Base-by-base conservation (phyloP, 1,140 invertebrate genomes). In the Doryteuthis pealeii region DNA sequence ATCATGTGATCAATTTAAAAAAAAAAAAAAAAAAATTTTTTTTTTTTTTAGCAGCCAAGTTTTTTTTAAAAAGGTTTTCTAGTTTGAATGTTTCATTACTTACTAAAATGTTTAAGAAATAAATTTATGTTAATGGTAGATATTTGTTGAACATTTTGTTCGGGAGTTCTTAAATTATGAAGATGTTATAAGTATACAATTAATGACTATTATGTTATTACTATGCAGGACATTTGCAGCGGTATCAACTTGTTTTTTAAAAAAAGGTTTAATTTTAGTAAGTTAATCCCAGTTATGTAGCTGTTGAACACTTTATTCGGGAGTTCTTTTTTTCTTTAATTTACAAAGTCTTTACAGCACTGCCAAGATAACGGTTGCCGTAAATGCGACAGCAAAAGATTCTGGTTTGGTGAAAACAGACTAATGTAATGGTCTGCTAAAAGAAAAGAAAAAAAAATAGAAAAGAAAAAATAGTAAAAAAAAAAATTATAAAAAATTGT, bases 281-380 rank as follows among this genome's bases (percentile, higher is more conserved):
- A 62, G 54, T 62, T 62, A 62, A 62, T 62, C 54, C 54, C 54
- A 62, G 54, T 62, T 62, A 15, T 62, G 54, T 62, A 62, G 54
- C 18, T 62, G 54, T 62, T 62, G 54, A 62, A 62, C 54, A 62
- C 54, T 62, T 62, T 62, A 62, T 62, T 62, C 54, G 54, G 54
- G 54, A 62, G 54, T 62, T 62, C 18, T 62, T 62, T 62, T 62
- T 62, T n/a, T 62, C 26, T 62, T 62, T 62, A n/a, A 62, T 62
- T n/a, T 62, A 62, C 26, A 62, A n/a, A 62, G 18, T 62, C 26
- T 62, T 62, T 62, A 62, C 54, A 62, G 54, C 54, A 62, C 26
- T 62, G 54, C 18, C 18, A 62, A n/a, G 10, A 5, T 62, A 28
- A 62, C 18, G 18, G 54, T 28, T 62, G 54, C 54, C 6, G 26